Evolutionary conservation across 2,113 vertebrate genomes (phyloP), one percentile per base, ranked within the genome.

Genomic region (Catagonus wagneri): DNA sequence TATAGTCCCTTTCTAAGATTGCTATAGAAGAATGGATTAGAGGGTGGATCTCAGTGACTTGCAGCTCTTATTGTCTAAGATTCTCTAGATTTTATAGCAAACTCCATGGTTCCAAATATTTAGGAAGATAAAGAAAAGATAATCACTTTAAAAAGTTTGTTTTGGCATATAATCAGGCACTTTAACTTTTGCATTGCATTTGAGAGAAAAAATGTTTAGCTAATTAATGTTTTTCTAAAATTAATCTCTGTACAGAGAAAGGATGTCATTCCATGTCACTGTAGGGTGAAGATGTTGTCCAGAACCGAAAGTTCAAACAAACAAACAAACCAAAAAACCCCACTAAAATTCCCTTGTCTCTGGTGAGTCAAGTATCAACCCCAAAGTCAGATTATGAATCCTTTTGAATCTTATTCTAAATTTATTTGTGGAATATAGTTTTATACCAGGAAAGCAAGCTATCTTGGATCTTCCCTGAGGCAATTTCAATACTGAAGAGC

Each of bases 171-270:
- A 83, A 44, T 78, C 39, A 83, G 83, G 23, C 6, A 54, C 22
- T 58, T 86, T 60, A 36, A 86, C 44, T 32, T 85, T 66, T 74
- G n/a, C 60, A 69, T 34, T 94, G 7, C 7, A 60, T 17, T 32
- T 96, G 66, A 12, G 79, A 89, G 84, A 27, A 75, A 68, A 72
- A 36, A n/a, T 79, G 17, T 25, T 83, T 36, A 83, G 50, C 34
- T 52, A 72, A n/a, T n/a, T 68, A 65, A 44, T 25, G 25, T 85
- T 86, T 94, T 89, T 11, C 32, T 71, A 93, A 95, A 74, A 94
- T 69, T 61, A 12, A 6, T 80, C 23, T 3, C 20, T 63, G 20
- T 19, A 25, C 7, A 60, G 34, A 19, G 4, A 63, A 68, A 68
- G 23, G 58, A 32, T 94, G 10, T 68, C 34, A 80, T 16, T 16